Conservation (phyloP, 2,113 vertebrate genomes). For the Hydropotes inermis region DNA sequence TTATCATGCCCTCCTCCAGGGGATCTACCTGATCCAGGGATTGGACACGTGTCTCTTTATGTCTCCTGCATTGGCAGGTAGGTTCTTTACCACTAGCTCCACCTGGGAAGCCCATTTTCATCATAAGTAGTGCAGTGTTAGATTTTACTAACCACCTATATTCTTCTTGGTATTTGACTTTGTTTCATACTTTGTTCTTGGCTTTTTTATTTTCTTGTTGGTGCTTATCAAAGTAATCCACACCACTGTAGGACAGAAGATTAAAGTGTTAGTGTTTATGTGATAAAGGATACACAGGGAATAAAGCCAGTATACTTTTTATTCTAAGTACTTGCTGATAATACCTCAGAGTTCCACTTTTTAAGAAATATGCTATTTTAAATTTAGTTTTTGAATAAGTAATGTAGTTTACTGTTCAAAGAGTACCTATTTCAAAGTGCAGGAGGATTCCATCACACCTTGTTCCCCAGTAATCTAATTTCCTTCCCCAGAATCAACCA, state of each 20-base stretch:
- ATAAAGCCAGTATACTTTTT: neutral
- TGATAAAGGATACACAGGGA: neutral
- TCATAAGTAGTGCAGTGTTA: neutral
- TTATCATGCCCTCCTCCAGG: neutral
- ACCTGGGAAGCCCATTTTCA: neutral
- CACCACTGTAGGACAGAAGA: neutral
- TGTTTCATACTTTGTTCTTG: neutral
- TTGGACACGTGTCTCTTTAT: neutral
- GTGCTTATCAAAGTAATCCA: neutral
- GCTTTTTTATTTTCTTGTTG: neutral
- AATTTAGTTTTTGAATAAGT: neutral
- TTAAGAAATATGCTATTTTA: neutral
- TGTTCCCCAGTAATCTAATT: neutral
- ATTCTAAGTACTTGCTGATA: neutral
- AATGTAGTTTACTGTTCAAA: neutral
- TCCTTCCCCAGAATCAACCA: neutral
- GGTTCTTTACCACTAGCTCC: neutral
- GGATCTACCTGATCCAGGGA: neutral
- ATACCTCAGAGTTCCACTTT: neutral
- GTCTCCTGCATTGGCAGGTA: neutral
- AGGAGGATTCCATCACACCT: neutral
- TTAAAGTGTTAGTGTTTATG: neutral
- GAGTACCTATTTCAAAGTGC: neutral
- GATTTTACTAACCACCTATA: neutral
- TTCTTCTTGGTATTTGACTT: neutral